phyloP scores from a whole-genome alignment of 2,797 vertebrate species.

The Brachyrhaphis roseni region DNA sequence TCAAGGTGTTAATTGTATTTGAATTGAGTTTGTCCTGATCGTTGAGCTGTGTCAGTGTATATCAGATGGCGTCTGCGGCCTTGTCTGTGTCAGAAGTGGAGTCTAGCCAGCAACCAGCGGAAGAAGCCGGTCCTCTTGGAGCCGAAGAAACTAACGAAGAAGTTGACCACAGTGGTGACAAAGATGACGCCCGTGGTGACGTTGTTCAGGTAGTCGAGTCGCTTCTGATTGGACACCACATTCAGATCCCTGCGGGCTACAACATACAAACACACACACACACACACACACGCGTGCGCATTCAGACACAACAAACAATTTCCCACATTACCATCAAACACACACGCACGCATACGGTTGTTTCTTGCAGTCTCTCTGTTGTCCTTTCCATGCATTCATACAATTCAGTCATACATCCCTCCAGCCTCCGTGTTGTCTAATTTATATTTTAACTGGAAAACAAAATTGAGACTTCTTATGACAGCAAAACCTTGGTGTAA shows the following conservation, averaged over 20 bases:
- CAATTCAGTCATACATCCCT: conserved; percentile 19
- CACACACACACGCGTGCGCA: conserved; percentile 37
- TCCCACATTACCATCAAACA: conserved; percentile 61
- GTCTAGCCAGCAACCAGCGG: conserved; percentile 77
- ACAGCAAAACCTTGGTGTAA: not conserved
- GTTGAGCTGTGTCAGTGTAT: not conserved
- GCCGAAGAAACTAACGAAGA: conserved; percentile 78
- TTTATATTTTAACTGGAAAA: not conserved
- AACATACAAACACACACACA: conserved; percentile 45
- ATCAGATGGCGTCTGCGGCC: not conserved
- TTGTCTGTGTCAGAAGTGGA: conserved; percentile 70
- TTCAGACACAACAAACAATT: conserved; percentile 38
- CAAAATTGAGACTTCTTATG: not conserved
- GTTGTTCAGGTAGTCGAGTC: conserved; percentile 80
- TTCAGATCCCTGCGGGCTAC: conserved; percentile 79
- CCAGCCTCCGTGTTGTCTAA: conserved; percentile 11
- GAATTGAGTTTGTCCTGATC: not conserved
- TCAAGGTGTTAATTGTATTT: not conserved
- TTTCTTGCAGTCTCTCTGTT: conserved; percentile 25
- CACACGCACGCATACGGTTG: conserved; percentile 21
- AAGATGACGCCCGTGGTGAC: conserved; percentile 73
- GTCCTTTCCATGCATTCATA: not conserved
- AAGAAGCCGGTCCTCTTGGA: conserved; percentile 79
- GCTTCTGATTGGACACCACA: conserved; percentile 78
- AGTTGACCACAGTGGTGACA: conserved; percentile 69